These are phyloP conservation scores for Hyla sarda DNA, from an alignment of 2,113 vertebrate species.

Conservation along the genomic window DNA sequence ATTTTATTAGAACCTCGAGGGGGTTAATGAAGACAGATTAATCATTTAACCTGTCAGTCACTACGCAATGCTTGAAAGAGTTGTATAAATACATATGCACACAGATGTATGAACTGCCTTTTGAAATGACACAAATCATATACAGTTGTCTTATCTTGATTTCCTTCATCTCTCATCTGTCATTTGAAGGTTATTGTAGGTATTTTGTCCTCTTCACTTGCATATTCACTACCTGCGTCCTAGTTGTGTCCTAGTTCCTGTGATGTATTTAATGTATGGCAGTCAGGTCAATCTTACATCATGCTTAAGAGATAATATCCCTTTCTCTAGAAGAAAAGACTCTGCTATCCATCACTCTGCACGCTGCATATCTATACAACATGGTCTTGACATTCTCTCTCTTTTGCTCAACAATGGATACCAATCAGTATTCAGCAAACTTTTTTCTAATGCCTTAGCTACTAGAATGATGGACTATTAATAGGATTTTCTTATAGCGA, in stretches of 20 bases:
- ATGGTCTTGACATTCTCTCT: background rate
- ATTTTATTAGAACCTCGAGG: conserved; percentile 53
- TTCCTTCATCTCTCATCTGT: conserved; percentile 19
- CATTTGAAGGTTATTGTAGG: conserved; percentile 43
- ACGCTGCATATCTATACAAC: background rate
- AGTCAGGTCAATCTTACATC: background rate
- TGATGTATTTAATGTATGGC: conserved; percentile 26
- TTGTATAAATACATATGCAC: conserved; percentile 52
- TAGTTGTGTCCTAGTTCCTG: conserved; percentile 23
- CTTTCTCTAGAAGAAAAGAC: background rate
- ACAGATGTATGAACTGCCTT: conserved; percentile 5
- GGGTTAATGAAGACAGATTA: conserved; percentile 57
- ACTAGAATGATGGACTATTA: background rate
- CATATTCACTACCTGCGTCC: conserved; percentile 43
- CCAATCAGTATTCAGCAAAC: background rate
- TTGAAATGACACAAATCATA: conserved; percentile 43
- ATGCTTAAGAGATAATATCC: background rate
- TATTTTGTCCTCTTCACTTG: conserved; percentile 26
- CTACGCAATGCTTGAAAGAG: conserved; percentile 35
- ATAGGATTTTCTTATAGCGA: too few species aligned
- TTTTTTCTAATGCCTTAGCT: background rate
- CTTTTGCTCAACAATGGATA: background rate
- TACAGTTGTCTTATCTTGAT: conserved; percentile 15
- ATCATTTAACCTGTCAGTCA: conserved; percentile 59
- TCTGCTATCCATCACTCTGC: background rate